Conservation (phyloP, 1,140 invertebrate species). For the Ceratosolen fusciceps region DNA sequence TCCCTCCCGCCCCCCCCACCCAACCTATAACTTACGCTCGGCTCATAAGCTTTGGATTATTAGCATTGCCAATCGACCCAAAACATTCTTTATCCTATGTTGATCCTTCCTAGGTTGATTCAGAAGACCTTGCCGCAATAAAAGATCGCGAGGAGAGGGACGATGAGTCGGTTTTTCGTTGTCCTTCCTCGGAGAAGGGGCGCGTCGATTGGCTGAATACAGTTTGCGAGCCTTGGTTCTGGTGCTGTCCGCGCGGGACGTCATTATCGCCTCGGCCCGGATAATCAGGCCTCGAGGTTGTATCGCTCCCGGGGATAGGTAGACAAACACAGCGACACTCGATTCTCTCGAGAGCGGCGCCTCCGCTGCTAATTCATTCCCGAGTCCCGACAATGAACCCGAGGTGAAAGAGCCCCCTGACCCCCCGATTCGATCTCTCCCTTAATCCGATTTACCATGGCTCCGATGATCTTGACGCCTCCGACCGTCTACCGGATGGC, state of each 20-base stretch:
- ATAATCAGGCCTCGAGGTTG: conserved; percentile 3
- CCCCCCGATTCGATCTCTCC: neutral
- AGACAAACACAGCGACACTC: neutral
- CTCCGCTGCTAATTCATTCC: conserved; percentile 3
- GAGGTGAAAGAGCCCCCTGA: neutral
- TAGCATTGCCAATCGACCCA: too few relatives aligned
- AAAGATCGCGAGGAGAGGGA: too few relatives aligned
- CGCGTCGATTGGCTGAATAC: neutral
- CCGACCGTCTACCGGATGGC: neutral
- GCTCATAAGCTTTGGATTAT: too few relatives aligned
- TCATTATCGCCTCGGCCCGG: conserved; percentile 6
- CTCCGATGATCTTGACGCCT: conserved; percentile 10
- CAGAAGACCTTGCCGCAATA: too few relatives aligned
- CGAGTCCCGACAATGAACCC: neutral
- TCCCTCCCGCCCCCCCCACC: too few relatives aligned
- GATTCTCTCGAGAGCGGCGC: neutral
- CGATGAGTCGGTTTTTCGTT: too few relatives aligned
- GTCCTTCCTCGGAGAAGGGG: neutral
- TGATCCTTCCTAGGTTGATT: too few relatives aligned
- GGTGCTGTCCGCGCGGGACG: neutral
- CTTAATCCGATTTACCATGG: conserved; percentile 33
- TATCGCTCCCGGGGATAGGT: neutral
- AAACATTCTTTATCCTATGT: too few relatives aligned
- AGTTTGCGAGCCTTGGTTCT: neutral
- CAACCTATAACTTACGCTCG: too few relatives aligned